Evolutionary conservation across 2,888 invertebrate species (phyloP).

Genomic region (Idaea aversata): DNA sequence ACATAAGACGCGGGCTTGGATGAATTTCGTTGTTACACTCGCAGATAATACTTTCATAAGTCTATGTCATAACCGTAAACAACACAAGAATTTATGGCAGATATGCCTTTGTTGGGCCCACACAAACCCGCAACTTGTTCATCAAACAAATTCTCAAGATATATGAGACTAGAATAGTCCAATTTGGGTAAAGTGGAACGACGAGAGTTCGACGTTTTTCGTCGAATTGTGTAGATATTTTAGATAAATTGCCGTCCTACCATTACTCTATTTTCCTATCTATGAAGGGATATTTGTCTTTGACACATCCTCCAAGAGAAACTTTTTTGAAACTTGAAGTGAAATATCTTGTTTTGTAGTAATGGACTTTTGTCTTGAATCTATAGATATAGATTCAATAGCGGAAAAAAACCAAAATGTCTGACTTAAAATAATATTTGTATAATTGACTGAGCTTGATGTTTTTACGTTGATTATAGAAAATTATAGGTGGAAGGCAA

Average conservation of each 20-base stretch:
- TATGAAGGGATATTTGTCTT: conserved; percentile 72
- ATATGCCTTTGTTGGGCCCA: conserved; percentile 66
- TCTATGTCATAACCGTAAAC: conserved; percentile 66
- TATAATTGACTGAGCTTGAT: conserved; percentile 46
- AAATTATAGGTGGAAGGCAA: conserved; percentile 48
- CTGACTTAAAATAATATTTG: conserved; percentile 15
- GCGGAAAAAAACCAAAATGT: conserved; percentile 31
- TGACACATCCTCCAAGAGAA: conserved; percentile 52
- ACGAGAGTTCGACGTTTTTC: conserved; percentile 69
- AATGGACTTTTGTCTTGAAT: conserved; percentile 1
- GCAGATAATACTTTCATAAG: conserved; percentile 57
- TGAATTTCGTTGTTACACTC: conserved; percentile 51
- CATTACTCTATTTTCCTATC: conserved; percentile 64
- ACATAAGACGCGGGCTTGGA: conserved; percentile 45
- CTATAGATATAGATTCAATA: conserved; percentile 3
- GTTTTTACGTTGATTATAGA: conserved; percentile 48
- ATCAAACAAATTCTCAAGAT: conserved; percentile 72
- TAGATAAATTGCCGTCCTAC: conserved; percentile 73
- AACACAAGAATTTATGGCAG: conserved; percentile 61
- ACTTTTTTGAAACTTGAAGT: conserved; percentile 47
- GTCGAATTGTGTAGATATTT: conserved; percentile 76
- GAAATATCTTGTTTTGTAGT: neutral
- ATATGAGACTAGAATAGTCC: conserved; percentile 72
- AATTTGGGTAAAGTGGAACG: conserved; percentile 75
- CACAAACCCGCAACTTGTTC: conserved; percentile 62